phyloP scores from a whole-genome alignment of 2,113 vertebrate species.

The Apodemus sylvaticus region DNA sequence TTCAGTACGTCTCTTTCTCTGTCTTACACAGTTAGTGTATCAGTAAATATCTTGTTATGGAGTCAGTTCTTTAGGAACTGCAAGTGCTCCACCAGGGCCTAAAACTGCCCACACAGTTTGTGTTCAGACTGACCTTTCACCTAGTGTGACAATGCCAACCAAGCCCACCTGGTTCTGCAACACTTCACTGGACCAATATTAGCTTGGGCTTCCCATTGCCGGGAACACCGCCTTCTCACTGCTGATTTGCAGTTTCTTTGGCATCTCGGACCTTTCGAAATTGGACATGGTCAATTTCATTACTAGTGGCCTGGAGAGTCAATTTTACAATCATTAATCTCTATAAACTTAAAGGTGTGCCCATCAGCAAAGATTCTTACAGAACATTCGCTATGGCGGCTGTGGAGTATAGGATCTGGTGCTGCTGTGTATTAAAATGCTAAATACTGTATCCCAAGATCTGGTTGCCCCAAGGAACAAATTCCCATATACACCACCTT shows the following conservation, averaged over 20 bases:
- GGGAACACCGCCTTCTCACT: background rate
- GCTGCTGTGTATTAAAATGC: too few species aligned
- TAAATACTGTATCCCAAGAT: too few species aligned
- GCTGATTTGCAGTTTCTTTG: conserved; percentile 64
- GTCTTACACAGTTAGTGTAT: background rate
- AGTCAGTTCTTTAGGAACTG: background rate
- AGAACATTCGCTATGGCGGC: conserved; percentile 20
- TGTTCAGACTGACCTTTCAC: background rate
- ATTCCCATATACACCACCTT: too few species aligned
- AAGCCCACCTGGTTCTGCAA: background rate
- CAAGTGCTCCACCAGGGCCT: background rate
- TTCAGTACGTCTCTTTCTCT: background rate
- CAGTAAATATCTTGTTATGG: background rate
- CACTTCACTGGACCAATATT: background rate
- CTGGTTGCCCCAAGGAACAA: too few species aligned
- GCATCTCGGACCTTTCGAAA: background rate
- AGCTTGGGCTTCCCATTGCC: background rate
- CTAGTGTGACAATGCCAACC: background rate
- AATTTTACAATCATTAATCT: conserved; percentile 78
- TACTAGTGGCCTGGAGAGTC: conserved; percentile 45
- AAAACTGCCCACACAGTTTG: background rate
- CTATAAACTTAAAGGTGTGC: conserved; percentile 64
- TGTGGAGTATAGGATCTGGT: too few species aligned
- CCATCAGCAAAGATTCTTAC: background rate
- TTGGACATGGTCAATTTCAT: conserved; percentile 73